A percentile compares a stretch with the other conserved stretches of the same genome.
These are phyloP conservation scores for Andricus curvator DNA, from an alignment of 2,888 invertebrate genomes.

Conservation along the genomic window DNA sequence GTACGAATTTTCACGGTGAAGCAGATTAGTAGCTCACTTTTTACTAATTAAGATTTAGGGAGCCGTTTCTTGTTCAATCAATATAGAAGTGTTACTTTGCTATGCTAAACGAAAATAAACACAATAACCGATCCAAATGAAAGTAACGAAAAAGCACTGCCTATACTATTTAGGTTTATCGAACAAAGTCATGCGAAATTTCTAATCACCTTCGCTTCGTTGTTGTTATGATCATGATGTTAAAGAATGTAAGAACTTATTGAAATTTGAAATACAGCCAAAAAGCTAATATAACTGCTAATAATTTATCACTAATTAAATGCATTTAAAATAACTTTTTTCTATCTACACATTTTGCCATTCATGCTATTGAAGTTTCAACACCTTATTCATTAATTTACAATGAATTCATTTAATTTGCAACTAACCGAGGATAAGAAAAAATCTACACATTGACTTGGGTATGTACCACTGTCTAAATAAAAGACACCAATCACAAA, in stretches of 20 bases:
- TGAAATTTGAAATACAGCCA: not conserved
- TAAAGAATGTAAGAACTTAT: not conserved
- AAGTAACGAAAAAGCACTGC: conserved; percentile 9
- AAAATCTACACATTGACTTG: not conserved
- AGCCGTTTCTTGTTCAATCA: not conserved
- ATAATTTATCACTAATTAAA: not conserved
- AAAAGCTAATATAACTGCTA: not conserved
- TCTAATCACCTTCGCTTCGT: conserved; percentile 17
- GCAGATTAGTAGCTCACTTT: no score
- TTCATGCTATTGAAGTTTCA: not conserved
- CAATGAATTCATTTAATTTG: not conserved
- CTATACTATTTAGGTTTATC: not conserved
- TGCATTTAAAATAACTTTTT: not conserved
- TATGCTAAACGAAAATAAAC: not conserved
- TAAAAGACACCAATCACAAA: not conserved
- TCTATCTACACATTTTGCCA: not conserved
- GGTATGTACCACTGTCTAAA: not conserved
- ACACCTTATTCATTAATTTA: not conserved
- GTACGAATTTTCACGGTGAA: no score
- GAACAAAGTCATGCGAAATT: not conserved
- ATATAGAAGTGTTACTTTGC: not conserved
- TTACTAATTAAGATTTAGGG: no score
- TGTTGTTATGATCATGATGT: conserved; percentile 1
- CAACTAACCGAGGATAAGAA: not conserved
- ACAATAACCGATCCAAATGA: not conserved